A percentile compares a stretch with the other conserved stretches of the same genome.
Evolutionary conservation across 2,888 invertebrate genomes (phyloP).

Genomic region (Epinotia nisella): DNA sequence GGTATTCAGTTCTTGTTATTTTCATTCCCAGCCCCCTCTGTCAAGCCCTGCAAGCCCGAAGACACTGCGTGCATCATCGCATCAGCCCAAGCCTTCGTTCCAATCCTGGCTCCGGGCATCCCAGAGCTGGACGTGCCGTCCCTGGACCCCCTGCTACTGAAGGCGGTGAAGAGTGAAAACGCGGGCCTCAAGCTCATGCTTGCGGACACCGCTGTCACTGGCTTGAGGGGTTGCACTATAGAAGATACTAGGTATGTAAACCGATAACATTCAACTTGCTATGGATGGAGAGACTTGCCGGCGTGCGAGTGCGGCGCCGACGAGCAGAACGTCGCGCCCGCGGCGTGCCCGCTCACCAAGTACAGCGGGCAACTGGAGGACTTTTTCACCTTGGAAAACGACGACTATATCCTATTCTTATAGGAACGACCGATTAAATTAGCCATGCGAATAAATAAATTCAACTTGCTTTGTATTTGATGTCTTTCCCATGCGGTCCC

Average conservation of each 20-base stretch:
- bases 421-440: too few species aligned
- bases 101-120: constrained; percentile 63
- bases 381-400: too few species aligned
- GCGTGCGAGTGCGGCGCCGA: too few species aligned
- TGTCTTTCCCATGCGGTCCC: too few species aligned
- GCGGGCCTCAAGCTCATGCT: constrained; percentile 64
- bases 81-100: constrained; percentile 64
- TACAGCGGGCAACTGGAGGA: too few species aligned
- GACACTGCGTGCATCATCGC: constrained; percentile 63
- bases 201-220: constrained; percentile 64
- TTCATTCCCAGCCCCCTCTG: constrained; percentile 66
- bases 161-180: constrained; percentile 62
- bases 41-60: constrained; percentile 65
- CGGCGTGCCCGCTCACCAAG: too few species aligned
- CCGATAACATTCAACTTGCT: too few species aligned
- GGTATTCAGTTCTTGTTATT: too few species aligned
- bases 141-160: constrained; percentile 69
- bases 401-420: too few species aligned
- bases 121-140: constrained; percentile 65
- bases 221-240: constrained; percentile 67
- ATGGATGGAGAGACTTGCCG: too few species aligned
- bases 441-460: too few species aligned
- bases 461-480: not conserved
- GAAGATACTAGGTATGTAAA: constrained; percentile 69
- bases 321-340: too few species aligned